phyloP scores from a whole-genome alignment of 2,797 vertebrate species.

The Cottoperca gobio region DNA sequence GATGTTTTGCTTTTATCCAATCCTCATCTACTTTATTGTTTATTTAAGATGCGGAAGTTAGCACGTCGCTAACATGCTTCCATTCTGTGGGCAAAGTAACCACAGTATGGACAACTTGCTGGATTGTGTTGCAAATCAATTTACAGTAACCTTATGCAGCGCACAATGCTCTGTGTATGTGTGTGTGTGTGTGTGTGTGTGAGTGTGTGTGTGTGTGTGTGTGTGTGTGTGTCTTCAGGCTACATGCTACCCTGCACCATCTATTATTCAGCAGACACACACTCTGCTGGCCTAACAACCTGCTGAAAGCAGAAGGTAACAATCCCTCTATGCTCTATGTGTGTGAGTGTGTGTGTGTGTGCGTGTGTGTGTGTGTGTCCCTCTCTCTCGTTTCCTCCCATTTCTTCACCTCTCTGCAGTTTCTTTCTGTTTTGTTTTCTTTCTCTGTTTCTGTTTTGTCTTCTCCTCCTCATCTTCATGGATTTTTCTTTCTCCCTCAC shows the following conservation, averaged over 20 bases:
- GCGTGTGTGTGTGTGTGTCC: neutral
- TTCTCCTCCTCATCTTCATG: neutral
- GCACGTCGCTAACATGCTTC: neutral
- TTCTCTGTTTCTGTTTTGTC: neutral
- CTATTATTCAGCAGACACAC: slow-evolving; percentile 78
- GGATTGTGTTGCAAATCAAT: slow-evolving; percentile 41
- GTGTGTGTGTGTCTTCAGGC: slow-evolving; percentile 17
- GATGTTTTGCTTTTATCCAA: too few relatives aligned
- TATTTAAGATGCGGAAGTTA: neutral
- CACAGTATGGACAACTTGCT: neutral
- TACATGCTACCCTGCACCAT: slow-evolving; percentile 68
- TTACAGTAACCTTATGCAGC: slow-evolving; percentile 24
- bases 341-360: slow-evolving; percentile 11
- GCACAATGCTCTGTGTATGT: slow-evolving; percentile 18
- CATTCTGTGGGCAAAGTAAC: neutral
- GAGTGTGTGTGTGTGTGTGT: slow-evolving; percentile 34
- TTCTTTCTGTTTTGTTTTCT: neutral
- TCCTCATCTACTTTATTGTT: too few relatives aligned
- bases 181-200: slow-evolving; percentile 34
- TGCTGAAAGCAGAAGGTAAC: slow-evolving; percentile 71
- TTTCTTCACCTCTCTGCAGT: too few relatives aligned
- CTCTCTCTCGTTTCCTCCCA: slow-evolving; percentile 1
- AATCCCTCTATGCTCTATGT: slow-evolving; percentile 28
- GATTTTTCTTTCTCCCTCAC: neutral
- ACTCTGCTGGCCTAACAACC: slow-evolving; percentile 75